A percentile compares a stretch with the other conserved stretches of the same genome.
Conservation (phyloP, 2,113 vertebrate species). For the Pterocles burchelli region DNA sequence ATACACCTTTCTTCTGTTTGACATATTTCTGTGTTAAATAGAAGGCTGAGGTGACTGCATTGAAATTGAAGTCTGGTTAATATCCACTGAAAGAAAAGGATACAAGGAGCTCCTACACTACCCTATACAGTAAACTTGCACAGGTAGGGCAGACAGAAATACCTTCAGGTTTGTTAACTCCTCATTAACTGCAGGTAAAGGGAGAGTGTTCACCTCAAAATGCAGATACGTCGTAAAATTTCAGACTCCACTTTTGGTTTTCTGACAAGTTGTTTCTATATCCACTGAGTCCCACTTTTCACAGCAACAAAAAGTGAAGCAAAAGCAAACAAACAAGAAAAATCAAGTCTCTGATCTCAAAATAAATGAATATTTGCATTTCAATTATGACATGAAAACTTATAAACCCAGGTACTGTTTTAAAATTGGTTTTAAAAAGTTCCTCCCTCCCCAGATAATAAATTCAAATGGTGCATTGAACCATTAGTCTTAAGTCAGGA, state of each 20-base stretch:
- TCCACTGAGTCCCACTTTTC: not conserved
- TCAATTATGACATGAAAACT: not conserved
- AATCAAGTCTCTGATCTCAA: not conserved
- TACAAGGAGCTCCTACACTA: not conserved
- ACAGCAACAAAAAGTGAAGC: not conserved
- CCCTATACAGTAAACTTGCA: not conserved
- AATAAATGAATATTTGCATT: not conserved
- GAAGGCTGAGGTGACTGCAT: fast-evolving
- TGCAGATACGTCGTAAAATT: not conserved
- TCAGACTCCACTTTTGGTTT: not conserved
- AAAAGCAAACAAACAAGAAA: not conserved
- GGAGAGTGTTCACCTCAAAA: not conserved
- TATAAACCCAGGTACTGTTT: not conserved
- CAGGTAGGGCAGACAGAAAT: not conserved
- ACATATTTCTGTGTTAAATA: not conserved
- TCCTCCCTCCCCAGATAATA: not conserved
- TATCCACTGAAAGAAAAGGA: not conserved
- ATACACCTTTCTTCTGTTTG: not conserved
- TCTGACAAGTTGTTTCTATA: not conserved
- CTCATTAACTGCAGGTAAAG: not conserved
- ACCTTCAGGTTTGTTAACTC: not conserved
- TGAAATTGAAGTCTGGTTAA: not conserved
- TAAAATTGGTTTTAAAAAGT: not conserved
- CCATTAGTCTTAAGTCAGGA: not conserved
- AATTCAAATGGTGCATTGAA: not conserved